These are phyloP conservation scores for Cyprinodon variegatus DNA, from an alignment of 2,113 vertebrate species.

Conservation along the genomic window DNA sequence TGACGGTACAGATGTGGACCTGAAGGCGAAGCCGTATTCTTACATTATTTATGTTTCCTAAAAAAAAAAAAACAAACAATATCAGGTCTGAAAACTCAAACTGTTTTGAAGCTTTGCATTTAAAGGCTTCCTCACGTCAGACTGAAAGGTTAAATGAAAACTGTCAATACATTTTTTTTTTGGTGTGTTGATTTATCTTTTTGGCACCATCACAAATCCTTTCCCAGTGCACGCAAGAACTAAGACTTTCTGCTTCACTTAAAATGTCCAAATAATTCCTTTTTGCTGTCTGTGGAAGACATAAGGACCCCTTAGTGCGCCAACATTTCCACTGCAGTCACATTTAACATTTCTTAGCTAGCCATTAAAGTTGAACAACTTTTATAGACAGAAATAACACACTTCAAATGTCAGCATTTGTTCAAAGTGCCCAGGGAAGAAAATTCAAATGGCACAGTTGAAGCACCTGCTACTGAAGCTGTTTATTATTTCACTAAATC, in stretches of 20 bases:
- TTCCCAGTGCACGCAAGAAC: constrained; percentile 9
- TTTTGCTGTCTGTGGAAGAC: constrained; percentile 9
- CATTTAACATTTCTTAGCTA: constrained; percentile 9
- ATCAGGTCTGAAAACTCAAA: background rate
- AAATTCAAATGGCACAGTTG: constrained; percentile 40
- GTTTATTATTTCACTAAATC: constrained; percentile 51
- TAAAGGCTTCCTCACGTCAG: background rate
- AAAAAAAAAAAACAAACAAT: constrained; percentile 1
- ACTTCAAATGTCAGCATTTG: constrained; percentile 54
- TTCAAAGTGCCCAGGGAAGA: constrained; percentile 25
- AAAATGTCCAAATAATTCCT: constrained; percentile 41
- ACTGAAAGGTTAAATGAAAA: background rate
- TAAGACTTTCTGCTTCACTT: constrained; percentile 18
- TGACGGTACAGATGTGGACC: constrained; percentile 68
- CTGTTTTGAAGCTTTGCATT: background rate
- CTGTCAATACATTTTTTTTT: background rate
- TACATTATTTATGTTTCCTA: constrained; percentile 16
- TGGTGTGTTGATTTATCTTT: background rate
- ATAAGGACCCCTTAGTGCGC: background rate
- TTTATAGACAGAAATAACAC: constrained; percentile 47
- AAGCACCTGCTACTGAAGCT: constrained; percentile 64
- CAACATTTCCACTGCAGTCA: background rate
- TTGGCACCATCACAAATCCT: background rate
- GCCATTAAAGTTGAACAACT: constrained; percentile 19
- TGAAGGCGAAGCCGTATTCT: constrained; percentile 38